Evolutionary conservation across 1,140 invertebrate genomes (phyloP).

Genomic region (Aporrectodea caliginosa): DNA sequence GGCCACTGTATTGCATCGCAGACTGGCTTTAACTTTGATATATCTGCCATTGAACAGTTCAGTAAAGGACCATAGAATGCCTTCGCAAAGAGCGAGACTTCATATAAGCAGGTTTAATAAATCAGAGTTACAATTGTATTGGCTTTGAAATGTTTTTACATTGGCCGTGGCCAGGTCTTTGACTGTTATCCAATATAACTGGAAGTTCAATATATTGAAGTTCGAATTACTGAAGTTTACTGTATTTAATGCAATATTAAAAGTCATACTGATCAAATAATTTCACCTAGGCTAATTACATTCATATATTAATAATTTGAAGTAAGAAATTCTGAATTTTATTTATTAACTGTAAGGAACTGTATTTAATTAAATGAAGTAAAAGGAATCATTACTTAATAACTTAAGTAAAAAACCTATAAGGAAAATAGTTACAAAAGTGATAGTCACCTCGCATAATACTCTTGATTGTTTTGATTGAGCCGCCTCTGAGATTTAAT

Average conservation of each 20-base stretch:
- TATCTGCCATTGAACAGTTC: too few species aligned
- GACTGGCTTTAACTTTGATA: too few species aligned
- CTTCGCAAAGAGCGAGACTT: background rate
- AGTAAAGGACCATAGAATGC: background rate
- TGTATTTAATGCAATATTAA: background rate
- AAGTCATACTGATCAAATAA: background rate
- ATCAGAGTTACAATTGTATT: background rate
- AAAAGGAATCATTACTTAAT: background rate
- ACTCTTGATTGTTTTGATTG: slow-evolving; percentile 87
- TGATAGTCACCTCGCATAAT: slow-evolving; percentile 79
- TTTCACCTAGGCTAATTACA: background rate
- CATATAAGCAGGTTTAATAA: background rate
- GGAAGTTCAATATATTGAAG: too few species aligned
- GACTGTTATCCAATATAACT: too few species aligned
- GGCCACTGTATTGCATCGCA: too few species aligned
- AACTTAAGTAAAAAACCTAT: background rate
- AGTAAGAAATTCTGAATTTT: background rate
- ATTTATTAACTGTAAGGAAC: background rate
- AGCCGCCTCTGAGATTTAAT: slow-evolving; percentile 80
- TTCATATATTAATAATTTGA: background rate
- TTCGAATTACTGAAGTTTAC: background rate
- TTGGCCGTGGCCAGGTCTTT: too few species aligned
- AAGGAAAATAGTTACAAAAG: slow-evolving; percentile 5
- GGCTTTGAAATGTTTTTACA: too few species aligned
- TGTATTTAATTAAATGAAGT: background rate